Base-by-base conservation (phyloP, 2,797 vertebrate genomes). In the Chanos chanos region DNA sequence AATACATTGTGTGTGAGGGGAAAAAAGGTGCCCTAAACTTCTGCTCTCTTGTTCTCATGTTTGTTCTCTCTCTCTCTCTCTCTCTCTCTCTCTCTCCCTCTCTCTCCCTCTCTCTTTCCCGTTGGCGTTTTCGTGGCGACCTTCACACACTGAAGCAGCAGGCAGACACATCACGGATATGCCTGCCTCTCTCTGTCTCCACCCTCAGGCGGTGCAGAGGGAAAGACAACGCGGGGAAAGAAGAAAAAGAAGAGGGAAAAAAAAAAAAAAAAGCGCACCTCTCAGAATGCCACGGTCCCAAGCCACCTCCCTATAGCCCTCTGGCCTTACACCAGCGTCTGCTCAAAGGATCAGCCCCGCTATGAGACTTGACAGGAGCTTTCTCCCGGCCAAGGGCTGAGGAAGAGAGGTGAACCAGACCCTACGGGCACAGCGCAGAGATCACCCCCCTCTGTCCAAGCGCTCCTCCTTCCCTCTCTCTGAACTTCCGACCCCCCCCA, bases 311-410 rank as follows among this genome's bases (percentile, higher is more conserved):
- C 62, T 83, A 85, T 85, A 81, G 77, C 79, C 76, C 67, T 77
- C 73, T 75, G 81, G 73, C 82, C 83, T 78, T 75, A 61, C 82
- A 77, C 83, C 79, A 83, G 81, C 78, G 74, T 61, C 54, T 78
- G 80, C 83, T 76, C 83, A 85, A 81, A 86, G 84, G 85, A 81
- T 81, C 79, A 72, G 83, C 77, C 68, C 67, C 64, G 56, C 78
- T 83, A 89, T 89, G 80, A 87, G 85, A 90, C 75, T 43, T 87
- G 88, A 89, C 88, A 90, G 84, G 83, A 86, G 80, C 78, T 83
- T 85, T 87, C 86, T 85, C 84, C 81, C 74, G 85, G 86, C 83
- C 83, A 84, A 61, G 66, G 68, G 64, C 64, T 63, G 52, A 48
- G 59, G 56, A 73, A 74, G 77, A 73, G 71, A 50, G 61, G 69